Evolutionary conservation across 2,888 invertebrate species (phyloP).

Genomic region (Urechis unicinctus): DNA sequence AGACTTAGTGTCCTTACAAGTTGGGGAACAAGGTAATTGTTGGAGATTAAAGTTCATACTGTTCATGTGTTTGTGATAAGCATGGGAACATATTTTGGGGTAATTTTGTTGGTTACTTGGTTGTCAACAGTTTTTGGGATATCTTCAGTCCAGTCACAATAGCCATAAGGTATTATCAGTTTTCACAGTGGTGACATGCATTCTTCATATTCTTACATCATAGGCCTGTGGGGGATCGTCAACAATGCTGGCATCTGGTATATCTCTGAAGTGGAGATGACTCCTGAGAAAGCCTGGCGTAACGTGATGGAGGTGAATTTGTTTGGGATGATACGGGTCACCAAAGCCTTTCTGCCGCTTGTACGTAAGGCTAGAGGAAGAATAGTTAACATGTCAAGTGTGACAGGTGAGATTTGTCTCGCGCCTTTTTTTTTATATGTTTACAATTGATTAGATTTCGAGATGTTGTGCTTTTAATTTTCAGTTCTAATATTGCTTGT

Average conservation of each 20-base stretch:
- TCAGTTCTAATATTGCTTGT: no score
- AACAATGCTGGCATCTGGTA: slow-evolving; percentile 47
- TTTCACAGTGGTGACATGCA: not conserved
- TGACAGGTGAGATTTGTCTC: slow-evolving; percentile 38
- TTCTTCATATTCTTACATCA: slow-evolving; percentile 1
- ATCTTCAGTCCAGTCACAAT: not conserved
- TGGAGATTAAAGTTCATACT: not conserved
- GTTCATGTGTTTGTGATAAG: no score
- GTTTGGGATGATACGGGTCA: slow-evolving; percentile 37
- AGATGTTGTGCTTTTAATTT: no score
- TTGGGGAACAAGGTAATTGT: slow-evolving; percentile 33
- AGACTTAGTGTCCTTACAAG: slow-evolving; percentile 23
- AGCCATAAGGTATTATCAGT: not conserved
- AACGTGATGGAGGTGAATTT: slow-evolving; percentile 40
- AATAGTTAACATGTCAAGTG: slow-evolving; percentile 42
- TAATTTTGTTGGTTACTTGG: no score
- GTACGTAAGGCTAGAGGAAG: slow-evolving; percentile 38
- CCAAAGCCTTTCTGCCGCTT: slow-evolving; percentile 38
- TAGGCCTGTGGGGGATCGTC: slow-evolving; percentile 47
- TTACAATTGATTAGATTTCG: no score
- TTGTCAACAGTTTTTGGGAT: not conserved
- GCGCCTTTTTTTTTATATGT: no score
- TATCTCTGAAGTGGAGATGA: slow-evolving; percentile 40
- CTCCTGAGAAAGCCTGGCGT: slow-evolving; percentile 30
- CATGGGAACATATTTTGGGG: no score